phyloP scores from a whole-genome alignment of 2,888 invertebrate genomes.

The Protodeltote pygarga region DNA sequence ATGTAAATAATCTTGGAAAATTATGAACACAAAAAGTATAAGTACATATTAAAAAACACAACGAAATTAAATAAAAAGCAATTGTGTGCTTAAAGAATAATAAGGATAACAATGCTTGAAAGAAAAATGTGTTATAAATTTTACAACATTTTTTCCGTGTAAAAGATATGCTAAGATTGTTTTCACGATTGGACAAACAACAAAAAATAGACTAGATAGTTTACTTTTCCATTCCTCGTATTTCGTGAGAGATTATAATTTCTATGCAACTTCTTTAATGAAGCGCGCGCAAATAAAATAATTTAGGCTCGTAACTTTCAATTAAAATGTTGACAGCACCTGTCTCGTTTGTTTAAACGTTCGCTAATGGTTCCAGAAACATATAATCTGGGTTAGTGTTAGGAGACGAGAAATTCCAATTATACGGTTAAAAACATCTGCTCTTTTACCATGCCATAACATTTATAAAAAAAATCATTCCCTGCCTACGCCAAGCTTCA shows the following conservation, averaged over 20 bases:
- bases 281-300: conserved; percentile 8
- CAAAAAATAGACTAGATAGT: too few relatives aligned
- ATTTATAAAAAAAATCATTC: background rate
- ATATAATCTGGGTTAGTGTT: conserved; percentile 19
- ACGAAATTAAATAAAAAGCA: too few relatives aligned
- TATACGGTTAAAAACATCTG: conserved; percentile 27
- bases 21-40: too few relatives aligned
- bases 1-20: too few relatives aligned
- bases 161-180: too few relatives aligned
- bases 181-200: too few relatives aligned
- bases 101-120: too few relatives aligned
- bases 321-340: conserved; percentile 30
- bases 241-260: background rate
- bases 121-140: too few relatives aligned
- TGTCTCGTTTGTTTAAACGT: conserved; percentile 17
- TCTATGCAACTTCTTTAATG: background rate
- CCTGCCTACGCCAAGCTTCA: conserved; percentile 3
- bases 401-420: conserved; percentile 1
- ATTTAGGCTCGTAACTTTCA: conserved; percentile 6
- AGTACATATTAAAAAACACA: too few relatives aligned
- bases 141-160: too few relatives aligned
- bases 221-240: background rate
- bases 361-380: conserved; percentile 12
- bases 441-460: conserved; percentile 21
- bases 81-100: too few relatives aligned